phyloP scores from a whole-genome alignment of 2,113 vertebrate genomes.

The Mobula hypostoma region DNA sequence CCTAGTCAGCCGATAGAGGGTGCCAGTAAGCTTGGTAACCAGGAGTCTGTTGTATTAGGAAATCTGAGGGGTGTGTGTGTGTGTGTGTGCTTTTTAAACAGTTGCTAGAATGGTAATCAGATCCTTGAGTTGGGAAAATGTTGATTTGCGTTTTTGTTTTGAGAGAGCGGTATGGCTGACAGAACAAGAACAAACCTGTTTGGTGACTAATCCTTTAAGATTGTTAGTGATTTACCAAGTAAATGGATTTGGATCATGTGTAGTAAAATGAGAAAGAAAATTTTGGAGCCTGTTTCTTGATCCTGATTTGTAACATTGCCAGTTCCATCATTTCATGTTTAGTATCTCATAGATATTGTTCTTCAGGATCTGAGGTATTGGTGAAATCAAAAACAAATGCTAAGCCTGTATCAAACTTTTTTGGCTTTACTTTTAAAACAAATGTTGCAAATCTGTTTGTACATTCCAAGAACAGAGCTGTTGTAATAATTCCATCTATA shows the following conservation, averaged over 20 bases:
- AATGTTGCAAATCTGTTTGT: constrained; percentile 14
- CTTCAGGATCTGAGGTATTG: not conserved
- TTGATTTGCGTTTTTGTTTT: not conserved
- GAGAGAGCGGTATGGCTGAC: not conserved
- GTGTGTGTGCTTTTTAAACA: not conserved
- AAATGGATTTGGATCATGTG: constrained; percentile 4
- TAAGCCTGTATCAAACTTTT: not conserved
- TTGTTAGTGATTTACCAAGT: not conserved
- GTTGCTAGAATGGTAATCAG: not conserved
- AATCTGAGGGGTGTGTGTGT: not conserved
- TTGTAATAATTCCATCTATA: not conserved
- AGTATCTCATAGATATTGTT: not conserved
- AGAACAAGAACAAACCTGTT: not conserved
- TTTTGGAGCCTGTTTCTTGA: not conserved
- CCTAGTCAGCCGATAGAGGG: not conserved
- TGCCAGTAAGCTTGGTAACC: not conserved
- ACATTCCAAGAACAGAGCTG: constrained; percentile 12
- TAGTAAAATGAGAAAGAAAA: not conserved
- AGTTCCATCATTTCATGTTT: not conserved
- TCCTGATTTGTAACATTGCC: not conserved
- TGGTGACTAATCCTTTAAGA: not conserved
- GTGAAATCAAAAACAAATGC: not conserved
- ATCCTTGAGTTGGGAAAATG: not conserved
- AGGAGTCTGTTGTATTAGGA: not conserved
- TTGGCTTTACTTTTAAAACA: not conserved